Conservation (phyloP, 2,113 vertebrate genomes). For the Semnornis frantzii region DNA sequence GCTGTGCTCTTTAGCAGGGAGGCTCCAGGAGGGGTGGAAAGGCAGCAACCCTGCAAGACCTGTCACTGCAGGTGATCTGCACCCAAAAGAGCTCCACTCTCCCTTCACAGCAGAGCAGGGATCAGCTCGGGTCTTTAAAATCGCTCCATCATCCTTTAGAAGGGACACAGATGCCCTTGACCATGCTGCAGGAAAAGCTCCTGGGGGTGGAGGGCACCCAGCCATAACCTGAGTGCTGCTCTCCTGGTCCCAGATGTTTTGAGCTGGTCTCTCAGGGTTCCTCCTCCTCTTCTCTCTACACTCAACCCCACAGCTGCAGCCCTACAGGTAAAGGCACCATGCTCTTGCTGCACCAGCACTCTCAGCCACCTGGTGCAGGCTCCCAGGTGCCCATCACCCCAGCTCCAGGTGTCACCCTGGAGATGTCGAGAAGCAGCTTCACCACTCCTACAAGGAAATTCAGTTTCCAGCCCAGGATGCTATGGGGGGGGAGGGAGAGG, state of each 20-base stretch:
- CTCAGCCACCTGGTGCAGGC: neutral
- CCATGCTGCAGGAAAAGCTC: accelerated
- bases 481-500: neutral
- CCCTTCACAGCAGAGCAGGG: too few species aligned
- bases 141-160: neutral
- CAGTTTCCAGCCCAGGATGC: neutral
- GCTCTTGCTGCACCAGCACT: neutral
- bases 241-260: neutral
- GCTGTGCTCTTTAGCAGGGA: neutral
- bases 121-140: neutral
- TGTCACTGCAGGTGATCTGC: neutral
- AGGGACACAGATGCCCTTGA: accelerated
- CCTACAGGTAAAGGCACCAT: neutral
- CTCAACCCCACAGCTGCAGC: neutral
- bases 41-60: neutral
- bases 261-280: neutral
- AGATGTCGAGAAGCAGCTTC: neutral
- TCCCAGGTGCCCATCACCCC: neutral
- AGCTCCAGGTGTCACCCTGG: neutral
- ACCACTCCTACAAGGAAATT: neutral
- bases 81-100: neutral
- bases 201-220: neutral
- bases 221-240: neutral
- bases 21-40: neutral
- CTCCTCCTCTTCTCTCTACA: neutral